phyloP scores from a whole-genome alignment of 2,113 vertebrate genomes.

The Vidua macroura region DNA sequence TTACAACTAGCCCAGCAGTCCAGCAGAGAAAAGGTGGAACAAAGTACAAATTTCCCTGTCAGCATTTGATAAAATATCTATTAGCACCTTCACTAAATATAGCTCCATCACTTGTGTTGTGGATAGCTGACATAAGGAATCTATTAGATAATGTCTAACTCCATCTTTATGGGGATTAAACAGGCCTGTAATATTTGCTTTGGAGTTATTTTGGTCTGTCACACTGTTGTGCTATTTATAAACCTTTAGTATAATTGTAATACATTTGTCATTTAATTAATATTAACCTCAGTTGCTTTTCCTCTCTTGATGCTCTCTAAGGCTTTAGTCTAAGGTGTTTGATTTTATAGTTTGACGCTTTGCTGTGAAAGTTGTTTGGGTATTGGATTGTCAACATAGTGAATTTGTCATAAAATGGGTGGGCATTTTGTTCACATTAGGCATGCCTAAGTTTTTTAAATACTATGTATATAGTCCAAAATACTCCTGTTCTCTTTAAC shows the following conservation, averaged over 20 bases:
- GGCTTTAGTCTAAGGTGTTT: conserved; percentile 27
- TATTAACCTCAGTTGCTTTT: background rate
- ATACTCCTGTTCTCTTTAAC: background rate
- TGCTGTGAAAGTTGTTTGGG: background rate
- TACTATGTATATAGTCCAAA: background rate
- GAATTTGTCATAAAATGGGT: background rate
- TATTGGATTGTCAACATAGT: background rate
- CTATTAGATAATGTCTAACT: background rate
- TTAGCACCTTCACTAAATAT: background rate
- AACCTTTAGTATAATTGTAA: background rate
- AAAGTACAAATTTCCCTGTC: background rate
- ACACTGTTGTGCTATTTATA: conserved; percentile 17
- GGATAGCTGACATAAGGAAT: background rate
- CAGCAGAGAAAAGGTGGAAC: background rate
- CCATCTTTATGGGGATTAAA: background rate
- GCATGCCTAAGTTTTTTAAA: background rate
- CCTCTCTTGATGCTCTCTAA: background rate
- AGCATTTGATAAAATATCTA: background rate
- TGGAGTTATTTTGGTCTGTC: background rate
- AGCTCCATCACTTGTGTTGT: background rate
- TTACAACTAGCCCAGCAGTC: background rate
- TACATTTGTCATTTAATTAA: background rate
- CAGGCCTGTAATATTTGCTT: background rate
- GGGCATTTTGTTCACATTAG: background rate
- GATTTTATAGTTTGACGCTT: conserved; percentile 29